phyloP scores from a whole-genome alignment of 2,113 vertebrate species.

The Ailurus styani region DNA sequence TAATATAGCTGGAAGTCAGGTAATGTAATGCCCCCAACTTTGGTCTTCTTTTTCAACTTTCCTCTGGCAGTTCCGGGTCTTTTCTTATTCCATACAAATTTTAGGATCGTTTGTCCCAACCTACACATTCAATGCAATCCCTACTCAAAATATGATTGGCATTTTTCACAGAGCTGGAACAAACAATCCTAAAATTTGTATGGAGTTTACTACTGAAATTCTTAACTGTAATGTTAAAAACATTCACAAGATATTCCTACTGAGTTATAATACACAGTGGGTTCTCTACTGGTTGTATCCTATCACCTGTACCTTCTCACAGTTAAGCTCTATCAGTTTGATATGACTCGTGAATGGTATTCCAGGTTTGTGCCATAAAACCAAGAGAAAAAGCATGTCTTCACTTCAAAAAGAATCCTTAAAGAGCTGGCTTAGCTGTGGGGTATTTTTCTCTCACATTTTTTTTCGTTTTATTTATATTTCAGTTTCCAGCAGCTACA shows the following conservation, averaged over 20 bases:
- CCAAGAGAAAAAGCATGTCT: not conserved
- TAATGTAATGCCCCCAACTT: no score
- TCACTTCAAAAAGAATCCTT: not conserved
- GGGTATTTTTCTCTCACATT: not conserved
- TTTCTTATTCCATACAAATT: no score
- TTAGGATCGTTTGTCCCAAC: no score
- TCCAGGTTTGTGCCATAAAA: not conserved
- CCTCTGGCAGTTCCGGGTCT: no score
- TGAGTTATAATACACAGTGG: not conserved
- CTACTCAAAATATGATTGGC: no score
- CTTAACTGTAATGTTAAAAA: not conserved
- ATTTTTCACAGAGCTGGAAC: not conserved
- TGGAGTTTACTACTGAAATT: not conserved
- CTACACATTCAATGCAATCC: no score
- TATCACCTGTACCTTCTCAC: not conserved
- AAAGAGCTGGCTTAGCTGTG: not conserved
- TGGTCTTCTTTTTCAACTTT: no score
- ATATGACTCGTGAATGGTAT: not conserved
- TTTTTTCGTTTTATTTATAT: conserved; percentile 62
- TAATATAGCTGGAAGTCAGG: no score
- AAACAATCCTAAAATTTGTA: not conserved
- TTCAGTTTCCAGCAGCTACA: conserved; percentile 57
- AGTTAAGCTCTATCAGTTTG: not conserved
- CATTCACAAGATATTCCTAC: not conserved
- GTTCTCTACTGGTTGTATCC: not conserved